Evolutionary conservation across 2,888 invertebrate species (phyloP), one percentile per base, ranked within the genome.

Genomic region (Sabatieria punctata): DNA sequence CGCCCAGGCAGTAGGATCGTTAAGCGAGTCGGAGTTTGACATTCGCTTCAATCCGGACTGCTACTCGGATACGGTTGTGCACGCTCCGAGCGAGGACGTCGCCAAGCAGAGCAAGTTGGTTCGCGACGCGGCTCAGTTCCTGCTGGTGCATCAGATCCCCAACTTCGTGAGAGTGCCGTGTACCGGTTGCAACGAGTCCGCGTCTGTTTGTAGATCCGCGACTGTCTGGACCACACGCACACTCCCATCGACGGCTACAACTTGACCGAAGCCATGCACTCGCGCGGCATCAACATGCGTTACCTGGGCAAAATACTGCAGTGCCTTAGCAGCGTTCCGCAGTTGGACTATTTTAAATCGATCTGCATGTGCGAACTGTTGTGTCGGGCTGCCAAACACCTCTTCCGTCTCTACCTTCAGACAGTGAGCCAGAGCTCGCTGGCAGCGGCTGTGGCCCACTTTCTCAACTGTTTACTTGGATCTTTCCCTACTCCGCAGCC

Each of bases 21-120:
- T 95, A 4, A 85, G 85, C 67, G 89, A 91, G 56, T 81, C 85
- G 0, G 91, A 91, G 68, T 93, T 95, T 69, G 89, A 88, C 66
- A 83, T 97, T 54, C 78, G 89, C 51, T 97, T 97, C 71, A 97
- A 97, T 73, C 91, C 95, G 1, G 97, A 97, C 71, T 88, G 93
- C 51, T 95, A 84, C 71, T 93, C 93, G 11, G 83, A 85, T 1
- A 86, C 86, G 45, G 91, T 97, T 50, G 76, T 75, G 48, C 91
- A 93, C 71, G 72, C 78, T 47, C 49, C 57, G 4, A 54, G 66
- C 43, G 51, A 64, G 66, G 77, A 54, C 75, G 78, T 74, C 75
- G 35, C 71, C 53, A 81, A 80, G 63, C 89, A 95, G 67, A 77
- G 84, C 48, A 82, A 85, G 55, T 74, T 93, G 6, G 84, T 95